A percentile compares a stretch with the other conserved stretches of the same genome.
phyloP scores from a whole-genome alignment of 2,113 vertebrate species.

The Rana temporaria region DNA sequence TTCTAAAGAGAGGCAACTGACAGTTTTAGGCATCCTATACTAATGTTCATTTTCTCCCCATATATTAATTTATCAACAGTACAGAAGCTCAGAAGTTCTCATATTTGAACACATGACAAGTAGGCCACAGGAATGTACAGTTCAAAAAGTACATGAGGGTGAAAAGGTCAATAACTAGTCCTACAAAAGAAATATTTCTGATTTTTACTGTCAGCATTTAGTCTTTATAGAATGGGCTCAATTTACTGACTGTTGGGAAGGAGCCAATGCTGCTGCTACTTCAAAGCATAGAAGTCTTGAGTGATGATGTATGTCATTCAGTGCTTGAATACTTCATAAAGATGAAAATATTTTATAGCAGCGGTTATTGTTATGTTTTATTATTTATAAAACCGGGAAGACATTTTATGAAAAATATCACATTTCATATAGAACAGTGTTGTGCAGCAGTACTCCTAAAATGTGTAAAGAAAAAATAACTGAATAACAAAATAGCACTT shows the following conservation, averaged over 20 bases:
- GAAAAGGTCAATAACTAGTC: slow-evolving; percentile 16
- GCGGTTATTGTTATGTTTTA: neutral
- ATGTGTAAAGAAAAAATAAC: no score
- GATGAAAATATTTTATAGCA: slow-evolving; percentile 1
- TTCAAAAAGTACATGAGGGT: slow-evolving; percentile 18
- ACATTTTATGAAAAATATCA: neutral
- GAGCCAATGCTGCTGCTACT: slow-evolving; percentile 4
- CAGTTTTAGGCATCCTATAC: no score
- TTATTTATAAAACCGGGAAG: neutral
- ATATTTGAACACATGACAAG: slow-evolving; percentile 1
- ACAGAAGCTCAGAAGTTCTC: neutral
- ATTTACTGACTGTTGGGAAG: slow-evolving; percentile 34
- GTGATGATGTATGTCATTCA: slow-evolving; percentile 21
- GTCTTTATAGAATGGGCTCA: slow-evolving; percentile 20
- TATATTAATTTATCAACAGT: no score
- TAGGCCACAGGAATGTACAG: neutral
- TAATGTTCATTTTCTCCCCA: no score
- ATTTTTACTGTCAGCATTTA: slow-evolving; percentile 36
- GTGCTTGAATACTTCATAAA: slow-evolving; percentile 18
- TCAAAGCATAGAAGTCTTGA: slow-evolving; percentile 8
- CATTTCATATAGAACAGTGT: no score
- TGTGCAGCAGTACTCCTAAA: no score
- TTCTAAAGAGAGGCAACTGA: no score
- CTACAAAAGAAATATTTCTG: slow-evolving; percentile 23
- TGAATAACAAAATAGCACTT: no score